A percentile compares a stretch with the other conserved stretches of the same genome.
These are phyloP conservation scores for Condylura cristata DNA, from an alignment of 2,113 vertebrate genomes.

Conservation along the genomic window DNA sequence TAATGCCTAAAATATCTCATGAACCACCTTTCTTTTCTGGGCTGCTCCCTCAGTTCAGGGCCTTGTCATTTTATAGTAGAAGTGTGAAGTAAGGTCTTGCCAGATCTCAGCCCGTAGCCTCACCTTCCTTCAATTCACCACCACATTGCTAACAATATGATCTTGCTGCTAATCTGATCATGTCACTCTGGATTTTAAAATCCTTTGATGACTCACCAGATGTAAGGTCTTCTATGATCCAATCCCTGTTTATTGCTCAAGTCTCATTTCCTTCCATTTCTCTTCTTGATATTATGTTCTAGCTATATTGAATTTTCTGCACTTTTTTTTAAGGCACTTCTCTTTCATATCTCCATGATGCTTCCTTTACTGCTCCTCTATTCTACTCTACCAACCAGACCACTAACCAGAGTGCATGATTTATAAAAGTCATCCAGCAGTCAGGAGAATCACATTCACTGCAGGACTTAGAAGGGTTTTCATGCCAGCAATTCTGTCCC, in stretches of 20 bases:
- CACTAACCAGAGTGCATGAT: not conserved
- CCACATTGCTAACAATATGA: not conserved
- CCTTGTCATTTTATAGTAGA: not conserved
- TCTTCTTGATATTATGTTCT: not conserved
- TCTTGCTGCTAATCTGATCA: slow-evolving; percentile 42
- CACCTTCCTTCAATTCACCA: slow-evolving; percentile 18
- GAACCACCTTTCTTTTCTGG: not conserved
- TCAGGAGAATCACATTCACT: not conserved
- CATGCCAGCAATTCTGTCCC: not conserved
- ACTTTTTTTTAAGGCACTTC: not conserved
- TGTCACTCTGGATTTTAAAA: slow-evolving; percentile 30
- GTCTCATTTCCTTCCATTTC: not conserved
- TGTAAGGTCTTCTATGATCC: slow-evolving; percentile 19
- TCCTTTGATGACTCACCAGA: slow-evolving; percentile 16
- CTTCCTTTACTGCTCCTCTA: not conserved
- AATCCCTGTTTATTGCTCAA: not conserved
- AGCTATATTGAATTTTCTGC: not conserved
- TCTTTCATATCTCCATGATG: not conserved
- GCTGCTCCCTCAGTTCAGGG: not conserved
- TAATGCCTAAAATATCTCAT: slow-evolving; percentile 20
- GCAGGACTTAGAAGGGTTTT: not conserved
- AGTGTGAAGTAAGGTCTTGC: not conserved
- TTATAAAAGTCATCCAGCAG: not conserved
- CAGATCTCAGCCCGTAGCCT: not conserved
- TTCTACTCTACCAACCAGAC: not conserved